A percentile compares a stretch with the other conserved stretches of the same genome.
These are phyloP conservation scores for Sparidentex hasta DNA, from an alignment of 2,797 vertebrate species.

Conservation along the genomic window DNA sequence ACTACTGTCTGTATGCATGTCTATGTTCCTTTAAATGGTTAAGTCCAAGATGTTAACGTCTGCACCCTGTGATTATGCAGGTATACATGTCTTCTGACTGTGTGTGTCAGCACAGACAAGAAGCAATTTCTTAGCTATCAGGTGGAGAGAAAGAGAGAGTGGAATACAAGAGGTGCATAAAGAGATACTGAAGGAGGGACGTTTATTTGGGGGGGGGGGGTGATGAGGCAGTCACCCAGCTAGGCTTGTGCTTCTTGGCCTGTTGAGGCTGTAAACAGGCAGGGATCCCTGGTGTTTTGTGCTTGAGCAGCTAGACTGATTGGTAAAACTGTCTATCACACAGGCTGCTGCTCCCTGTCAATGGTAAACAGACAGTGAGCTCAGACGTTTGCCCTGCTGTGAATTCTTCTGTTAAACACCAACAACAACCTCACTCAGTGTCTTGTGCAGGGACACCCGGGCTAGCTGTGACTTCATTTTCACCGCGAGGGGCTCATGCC, in stretches of 20 bases:
- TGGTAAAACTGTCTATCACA: constrained; percentile 81
- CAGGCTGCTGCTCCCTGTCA: constrained; percentile 70
- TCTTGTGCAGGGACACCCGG: constrained; percentile 43
- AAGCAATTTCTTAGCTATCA: constrained; percentile 25
- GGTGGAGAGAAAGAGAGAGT: constrained; percentile 15
- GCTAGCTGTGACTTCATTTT: constrained; percentile 29
- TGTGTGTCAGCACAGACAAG: constrained; percentile 31
- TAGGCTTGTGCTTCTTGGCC: constrained; percentile 68
- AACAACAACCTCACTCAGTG: constrained; percentile 65
- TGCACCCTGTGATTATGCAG: constrained; percentile 42
- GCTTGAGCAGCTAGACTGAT: constrained; percentile 79
- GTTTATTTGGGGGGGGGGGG: constrained; percentile 1
- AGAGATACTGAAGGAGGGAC: constrained; percentile 27
- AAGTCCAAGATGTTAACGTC: no score
- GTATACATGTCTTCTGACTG: constrained; percentile 34
- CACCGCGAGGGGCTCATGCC: constrained; percentile 26
- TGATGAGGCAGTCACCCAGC: constrained; percentile 58
- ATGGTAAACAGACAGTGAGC: constrained; percentile 70
- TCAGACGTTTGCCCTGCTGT: constrained; percentile 46
- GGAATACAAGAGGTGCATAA: constrained; percentile 23
- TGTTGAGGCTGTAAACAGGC: constrained; percentile 74
- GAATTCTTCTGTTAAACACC: constrained; percentile 61
- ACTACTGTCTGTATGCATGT: background rate
- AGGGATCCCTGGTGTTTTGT: constrained; percentile 75
- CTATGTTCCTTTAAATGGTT: constrained; percentile 29